These are phyloP conservation scores for Acinonyx jubatus DNA, from an alignment of 2,113 vertebrate genomes.

Conservation along the genomic window DNA sequence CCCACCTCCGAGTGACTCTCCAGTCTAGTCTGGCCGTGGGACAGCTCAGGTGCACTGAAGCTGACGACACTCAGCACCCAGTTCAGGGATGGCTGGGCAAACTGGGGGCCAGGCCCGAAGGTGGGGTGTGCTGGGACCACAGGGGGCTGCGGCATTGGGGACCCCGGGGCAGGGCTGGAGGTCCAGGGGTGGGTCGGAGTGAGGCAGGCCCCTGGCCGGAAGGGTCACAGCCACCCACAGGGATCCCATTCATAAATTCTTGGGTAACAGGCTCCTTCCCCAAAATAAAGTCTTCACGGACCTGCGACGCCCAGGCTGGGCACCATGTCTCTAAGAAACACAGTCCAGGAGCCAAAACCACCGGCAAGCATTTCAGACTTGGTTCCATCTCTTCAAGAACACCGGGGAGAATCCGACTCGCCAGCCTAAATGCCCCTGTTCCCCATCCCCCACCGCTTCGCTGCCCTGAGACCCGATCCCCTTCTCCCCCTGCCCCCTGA, in stretches of 20 bases:
- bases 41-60: not conserved
- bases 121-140: accelerated
- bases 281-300: not conserved
- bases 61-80: not conserved
- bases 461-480: too few relatives aligned
- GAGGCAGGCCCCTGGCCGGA: accelerated
- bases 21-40: not conserved
- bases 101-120: not conserved
- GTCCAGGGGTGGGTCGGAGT: too few relatives aligned
- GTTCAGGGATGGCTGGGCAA: not conserved
- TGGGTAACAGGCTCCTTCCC: too few relatives aligned
- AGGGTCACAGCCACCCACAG: not conserved
- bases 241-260: accelerated
- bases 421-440: too few relatives aligned
- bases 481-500: too few relatives aligned
- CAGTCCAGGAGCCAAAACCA: not conserved
- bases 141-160: accelerated
- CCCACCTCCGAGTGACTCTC: accelerated
- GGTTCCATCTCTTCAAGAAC: not conserved
- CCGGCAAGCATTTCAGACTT: not conserved
- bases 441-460: not conserved
- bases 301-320: not conserved
- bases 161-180: not conserved
- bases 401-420: accelerated
- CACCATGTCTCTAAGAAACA: too few relatives aligned